These are phyloP conservation scores for Percina caprodes DNA, from an alignment of 2,113 vertebrate species.

Conservation along the genomic window DNA sequence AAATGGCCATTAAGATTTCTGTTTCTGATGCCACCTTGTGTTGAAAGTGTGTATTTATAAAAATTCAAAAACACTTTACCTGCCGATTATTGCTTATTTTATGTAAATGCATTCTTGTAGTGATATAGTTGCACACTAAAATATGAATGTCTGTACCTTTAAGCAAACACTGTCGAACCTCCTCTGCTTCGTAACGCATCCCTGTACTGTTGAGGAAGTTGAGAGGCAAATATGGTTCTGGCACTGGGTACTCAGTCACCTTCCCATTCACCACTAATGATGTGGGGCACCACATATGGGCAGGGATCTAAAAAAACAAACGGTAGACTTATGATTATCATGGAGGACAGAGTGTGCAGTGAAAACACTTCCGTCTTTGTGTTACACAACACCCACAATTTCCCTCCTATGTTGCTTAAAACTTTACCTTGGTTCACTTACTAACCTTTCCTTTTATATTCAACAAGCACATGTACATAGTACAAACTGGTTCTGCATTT, in stretches of 20 bases:
- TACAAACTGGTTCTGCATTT: neutral
- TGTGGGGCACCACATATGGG: constrained; percentile 86
- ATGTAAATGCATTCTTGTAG: neutral
- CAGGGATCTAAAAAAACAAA: constrained; percentile 80
- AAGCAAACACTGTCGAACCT: constrained; percentile 87
- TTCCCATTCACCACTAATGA: constrained; percentile 81
- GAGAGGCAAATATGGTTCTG: constrained; percentile 76
- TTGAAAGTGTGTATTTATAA: neutral
- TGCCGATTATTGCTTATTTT: no score
- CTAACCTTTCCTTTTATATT: neutral
- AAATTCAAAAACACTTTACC: neutral
- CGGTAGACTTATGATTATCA: no score
- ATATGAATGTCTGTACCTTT: constrained; percentile 78
- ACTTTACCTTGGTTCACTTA: neutral
- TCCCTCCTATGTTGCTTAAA: neutral
- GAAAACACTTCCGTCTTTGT: neutral
- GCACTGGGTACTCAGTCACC: constrained; percentile 82
- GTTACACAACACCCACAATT: neutral
- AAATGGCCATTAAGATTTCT: neutral
- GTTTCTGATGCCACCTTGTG: constrained; percentile 61
- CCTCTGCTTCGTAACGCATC: constrained; percentile 88
- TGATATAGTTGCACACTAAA: neutral
- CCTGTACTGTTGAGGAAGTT: constrained; percentile 84
- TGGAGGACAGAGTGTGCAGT: neutral
- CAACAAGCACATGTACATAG: neutral